Evolutionary conservation across 2,113 vertebrate genomes (phyloP).

Genomic region (Anolis carolinensis): DNA sequence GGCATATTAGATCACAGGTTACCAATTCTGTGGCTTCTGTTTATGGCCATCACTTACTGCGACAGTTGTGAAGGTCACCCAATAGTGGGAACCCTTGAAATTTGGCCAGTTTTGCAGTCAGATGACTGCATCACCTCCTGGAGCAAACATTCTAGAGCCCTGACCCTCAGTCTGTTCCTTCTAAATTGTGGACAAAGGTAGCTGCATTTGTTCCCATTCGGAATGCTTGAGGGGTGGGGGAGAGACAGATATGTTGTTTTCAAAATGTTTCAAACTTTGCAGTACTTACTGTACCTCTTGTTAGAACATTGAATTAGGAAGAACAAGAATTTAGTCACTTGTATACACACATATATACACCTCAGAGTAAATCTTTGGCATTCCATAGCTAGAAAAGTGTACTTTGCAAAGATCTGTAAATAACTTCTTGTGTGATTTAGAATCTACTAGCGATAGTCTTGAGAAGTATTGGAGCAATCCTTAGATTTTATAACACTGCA

Average conservation of each 20-base stretch:
- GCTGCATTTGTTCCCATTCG: not conserved
- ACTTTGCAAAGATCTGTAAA: not conserved
- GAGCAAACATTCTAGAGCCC: slow-evolving; percentile 6
- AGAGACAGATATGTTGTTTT: not conserved
- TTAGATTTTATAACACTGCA: too few species aligned
- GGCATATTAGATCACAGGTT: not conserved
- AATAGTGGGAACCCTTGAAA: slow-evolving; percentile 24
- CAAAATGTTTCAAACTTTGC: not conserved
- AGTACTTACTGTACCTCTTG: not conserved
- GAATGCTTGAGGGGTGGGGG: not conserved
- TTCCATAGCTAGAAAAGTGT: not conserved
- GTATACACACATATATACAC: not conserved
- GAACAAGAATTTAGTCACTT: not conserved
- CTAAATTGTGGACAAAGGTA: slow-evolving; percentile 22
- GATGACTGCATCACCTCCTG: slow-evolving; percentile 6
- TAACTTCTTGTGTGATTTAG: not conserved
- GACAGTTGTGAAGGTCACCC: slow-evolving; percentile 19
- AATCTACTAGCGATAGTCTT: too few species aligned
- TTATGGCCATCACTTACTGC: not conserved
- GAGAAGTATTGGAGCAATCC: too few species aligned
- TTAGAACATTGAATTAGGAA: not conserved
- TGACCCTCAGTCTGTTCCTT: not conserved
- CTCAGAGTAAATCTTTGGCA: not conserved
- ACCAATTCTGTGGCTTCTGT: slow-evolving; percentile 10
- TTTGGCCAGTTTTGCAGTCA: not conserved